Conservation (phyloP, 2,797 vertebrate species). For the Lacerta bilineata region DNA sequence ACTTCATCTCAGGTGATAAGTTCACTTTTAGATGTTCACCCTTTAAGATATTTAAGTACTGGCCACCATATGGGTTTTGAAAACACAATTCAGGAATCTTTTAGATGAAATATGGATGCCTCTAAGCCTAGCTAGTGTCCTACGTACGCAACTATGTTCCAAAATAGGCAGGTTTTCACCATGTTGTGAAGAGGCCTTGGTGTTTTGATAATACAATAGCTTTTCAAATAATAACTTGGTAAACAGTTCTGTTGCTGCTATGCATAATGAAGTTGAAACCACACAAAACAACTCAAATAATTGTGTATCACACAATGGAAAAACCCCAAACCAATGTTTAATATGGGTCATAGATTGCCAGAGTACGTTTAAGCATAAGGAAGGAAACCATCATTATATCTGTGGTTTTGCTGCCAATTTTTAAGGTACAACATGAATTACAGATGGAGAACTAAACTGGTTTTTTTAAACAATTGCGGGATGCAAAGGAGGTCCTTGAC, state of each 20-base stretch:
- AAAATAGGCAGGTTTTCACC: constrained; percentile 25
- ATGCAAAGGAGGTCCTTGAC: constrained; percentile 1
- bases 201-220: background rate
- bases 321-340: constrained; percentile 31
- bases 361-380: background rate
- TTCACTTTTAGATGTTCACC: constrained; percentile 46
- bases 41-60: constrained; percentile 42
- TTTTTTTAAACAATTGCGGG: background rate
- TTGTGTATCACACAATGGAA: constrained; percentile 4
- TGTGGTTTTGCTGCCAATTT: constrained; percentile 44
- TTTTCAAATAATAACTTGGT: background rate
- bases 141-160: constrained; percentile 19
- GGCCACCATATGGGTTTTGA: background rate
- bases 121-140: background rate
- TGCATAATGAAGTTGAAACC: constrained; percentile 3
- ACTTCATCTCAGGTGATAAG: constrained; percentile 48
- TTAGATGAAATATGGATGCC: background rate
- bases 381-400: background rate
- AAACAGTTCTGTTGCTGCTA: background rate
- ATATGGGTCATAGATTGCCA: constrained; percentile 4
- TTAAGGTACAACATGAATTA: constrained; percentile 46
- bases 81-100: background rate
- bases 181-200: background rate
- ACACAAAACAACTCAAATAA: constrained; percentile 29
- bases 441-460: constrained; percentile 14